Evolutionary conservation across 2,888 invertebrate genomes (phyloP), one percentile per base, ranked within the genome.

Genomic region (Andricus quercusramuli): DNA sequence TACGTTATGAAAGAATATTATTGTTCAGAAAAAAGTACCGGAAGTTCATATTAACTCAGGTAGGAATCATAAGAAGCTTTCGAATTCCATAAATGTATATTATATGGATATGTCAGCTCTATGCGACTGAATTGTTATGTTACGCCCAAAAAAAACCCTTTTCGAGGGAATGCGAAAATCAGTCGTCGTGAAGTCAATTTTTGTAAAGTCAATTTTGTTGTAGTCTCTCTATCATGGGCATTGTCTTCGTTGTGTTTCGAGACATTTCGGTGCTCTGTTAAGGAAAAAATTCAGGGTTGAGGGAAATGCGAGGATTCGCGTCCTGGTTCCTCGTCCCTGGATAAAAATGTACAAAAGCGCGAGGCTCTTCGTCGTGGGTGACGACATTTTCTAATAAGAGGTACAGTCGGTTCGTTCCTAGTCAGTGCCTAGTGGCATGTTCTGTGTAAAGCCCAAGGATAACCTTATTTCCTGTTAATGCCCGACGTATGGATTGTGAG

Each of bases 331-430:
- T 51, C 70, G 32, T 70, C 51, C 51, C 32, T 25, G 70, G 47
- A 70, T 70, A 68, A 70, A 51, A 70, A 47, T 70, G 51, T 70
- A 70, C 70, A 70, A 70, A 51, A 29, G 70, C 51, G 29, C 37
- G n/a, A 51, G 70, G 32, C 32, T 70, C 51, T 32, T 70, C 51
- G 51, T 51, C 51, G 51, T 29, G 29, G 13, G 32, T 51, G 51
- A 56, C 51, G 67, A 68, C 44, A 68, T 70, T 70, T 70, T 51
- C 70, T 70, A 70, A 70, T 47, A 51, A 70, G 70, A 70, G 70
- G 70, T 70, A 70, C 29, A 70, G 29, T 56, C 47, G 70, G 70
- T 70, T 70, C 9, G 51, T 70, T 70, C 51, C 51, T 51, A n/a
- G 51, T 51, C 51, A 29, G 29, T 70, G 47, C 47, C 20, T 51